These are phyloP conservation scores for Protaetia brevitarsis DNA, from an alignment of 1,140 invertebrate species.

Conservation along the genomic window DNA sequence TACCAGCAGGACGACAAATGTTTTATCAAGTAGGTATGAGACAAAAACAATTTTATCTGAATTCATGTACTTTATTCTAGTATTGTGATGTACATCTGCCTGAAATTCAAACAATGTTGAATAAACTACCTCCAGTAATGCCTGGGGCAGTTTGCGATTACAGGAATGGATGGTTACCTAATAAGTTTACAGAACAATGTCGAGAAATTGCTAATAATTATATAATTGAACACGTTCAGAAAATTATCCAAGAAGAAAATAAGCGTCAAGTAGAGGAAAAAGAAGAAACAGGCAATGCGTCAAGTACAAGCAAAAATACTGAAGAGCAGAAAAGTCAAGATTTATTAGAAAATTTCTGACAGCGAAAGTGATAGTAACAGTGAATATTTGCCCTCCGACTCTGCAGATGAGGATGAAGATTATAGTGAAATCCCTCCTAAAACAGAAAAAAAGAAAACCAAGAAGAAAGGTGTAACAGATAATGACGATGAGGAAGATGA, in stretches of 20 bases:
- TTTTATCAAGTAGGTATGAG: slow-evolving; percentile 68
- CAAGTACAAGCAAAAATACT: slow-evolving; percentile 23
- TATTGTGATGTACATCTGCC: slow-evolving; percentile 81
- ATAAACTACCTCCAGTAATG: slow-evolving; percentile 61
- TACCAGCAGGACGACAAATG: slow-evolving; percentile 75
- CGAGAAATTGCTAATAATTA: slow-evolving; percentile 65
- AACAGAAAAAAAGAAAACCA: slow-evolving; percentile 12
- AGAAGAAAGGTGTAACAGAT: background rate
- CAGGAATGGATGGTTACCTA: slow-evolving; percentile 72
- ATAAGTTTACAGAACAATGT: slow-evolving; percentile 63
- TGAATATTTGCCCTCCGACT: slow-evolving; percentile 29
- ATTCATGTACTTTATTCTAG: slow-evolving; percentile 47
- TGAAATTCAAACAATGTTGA: slow-evolving; percentile 78
- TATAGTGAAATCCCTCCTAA: slow-evolving; percentile 26
- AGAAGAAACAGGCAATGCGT: slow-evolving; percentile 11
- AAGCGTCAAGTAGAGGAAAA: slow-evolving; percentile 22
- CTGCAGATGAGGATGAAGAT: slow-evolving; percentile 32
- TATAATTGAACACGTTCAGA: slow-evolving; percentile 56
- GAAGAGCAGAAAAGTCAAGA: slow-evolving; percentile 27
- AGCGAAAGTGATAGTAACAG: slow-evolving; percentile 27
- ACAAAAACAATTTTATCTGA: background rate
- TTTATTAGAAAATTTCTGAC: slow-evolving; percentile 19
- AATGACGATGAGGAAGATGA: slow-evolving; percentile 22
- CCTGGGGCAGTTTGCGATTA: slow-evolving; percentile 65
- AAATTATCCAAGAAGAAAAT: slow-evolving; percentile 44